Evolutionary conservation across 2,797 vertebrate species (phyloP).

Genomic region (Danio tinwini): DNA sequence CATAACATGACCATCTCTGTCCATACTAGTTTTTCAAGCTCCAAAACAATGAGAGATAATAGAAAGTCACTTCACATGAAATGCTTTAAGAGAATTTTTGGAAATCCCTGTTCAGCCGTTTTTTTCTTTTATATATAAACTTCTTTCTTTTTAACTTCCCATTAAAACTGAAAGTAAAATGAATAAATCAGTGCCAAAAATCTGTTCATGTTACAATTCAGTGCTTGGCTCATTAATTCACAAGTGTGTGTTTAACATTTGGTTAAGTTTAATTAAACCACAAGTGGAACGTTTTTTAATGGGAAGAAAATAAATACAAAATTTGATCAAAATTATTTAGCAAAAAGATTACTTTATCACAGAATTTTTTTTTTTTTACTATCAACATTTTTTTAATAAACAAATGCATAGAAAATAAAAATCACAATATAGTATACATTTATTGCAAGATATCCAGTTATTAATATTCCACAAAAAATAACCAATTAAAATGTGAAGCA

Average conservation of each 20-base stretch:
- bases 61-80: background rate
- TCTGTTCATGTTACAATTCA: conserved; percentile 19
- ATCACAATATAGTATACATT: no score
- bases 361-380: no score
- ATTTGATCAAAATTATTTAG: no score
- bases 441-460: no score
- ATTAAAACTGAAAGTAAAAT: background rate
- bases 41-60: background rate
- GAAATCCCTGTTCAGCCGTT: background rate
- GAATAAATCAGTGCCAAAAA: background rate
- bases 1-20: background rate
- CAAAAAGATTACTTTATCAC: no score
- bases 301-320: no score
- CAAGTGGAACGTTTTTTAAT: no score
- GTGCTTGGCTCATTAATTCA: background rate
- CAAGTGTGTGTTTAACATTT: background rate
- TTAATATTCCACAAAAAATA: no score
- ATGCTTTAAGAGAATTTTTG: background rate
- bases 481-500: no score
- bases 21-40: conserved; percentile 61
- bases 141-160: background rate
- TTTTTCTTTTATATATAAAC: no score
- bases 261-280: background rate
- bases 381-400: no score
- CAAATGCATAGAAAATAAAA: no score